These are phyloP conservation scores for Xestia sexstrigata DNA, from an alignment of 2,888 invertebrate species.

Conservation along the genomic window DNA sequence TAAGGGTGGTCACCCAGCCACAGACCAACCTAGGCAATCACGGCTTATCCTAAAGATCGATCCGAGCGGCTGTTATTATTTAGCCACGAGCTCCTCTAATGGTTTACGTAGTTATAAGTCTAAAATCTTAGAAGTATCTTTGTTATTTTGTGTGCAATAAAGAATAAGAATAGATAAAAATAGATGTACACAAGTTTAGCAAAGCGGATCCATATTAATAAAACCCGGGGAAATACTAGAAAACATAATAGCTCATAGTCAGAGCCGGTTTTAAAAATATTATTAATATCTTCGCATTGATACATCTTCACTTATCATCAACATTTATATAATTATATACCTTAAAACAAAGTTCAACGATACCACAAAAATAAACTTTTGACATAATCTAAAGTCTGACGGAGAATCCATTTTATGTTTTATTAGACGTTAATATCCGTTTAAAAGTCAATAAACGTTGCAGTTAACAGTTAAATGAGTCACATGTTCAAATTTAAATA, in stretches of 20 bases:
- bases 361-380: constrained; percentile 8
- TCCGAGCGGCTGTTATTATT: too few species aligned
- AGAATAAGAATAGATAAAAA: constrained; percentile 9
- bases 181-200: constrained; percentile 4
- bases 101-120: neutral
- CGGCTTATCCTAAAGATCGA: too few species aligned
- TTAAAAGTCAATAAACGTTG: constrained; percentile 64
- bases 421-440: constrained; percentile 46
- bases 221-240: constrained; percentile 21
- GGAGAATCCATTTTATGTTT: constrained; percentile 31
- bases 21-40: too few species aligned
- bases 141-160: neutral
- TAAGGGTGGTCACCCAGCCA: too few species aligned
- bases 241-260: constrained; percentile 16
- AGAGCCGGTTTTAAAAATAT: constrained; percentile 42
- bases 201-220: constrained; percentile 45
- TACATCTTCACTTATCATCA: constrained; percentile 7
- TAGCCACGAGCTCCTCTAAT: too few species aligned
- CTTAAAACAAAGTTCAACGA: neutral
- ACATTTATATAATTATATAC: neutral
- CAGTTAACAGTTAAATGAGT: constrained; percentile 67
- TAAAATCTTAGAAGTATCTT: neutral
- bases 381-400: neutral
- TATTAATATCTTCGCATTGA: constrained; percentile 27
- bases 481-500: constrained; percentile 75